Percentiles rank a stretch among this genome's conserved stretches.
Conservation (phyloP, 1,140 invertebrate genomes). For the Dendrolimus kikuchii region DNA sequence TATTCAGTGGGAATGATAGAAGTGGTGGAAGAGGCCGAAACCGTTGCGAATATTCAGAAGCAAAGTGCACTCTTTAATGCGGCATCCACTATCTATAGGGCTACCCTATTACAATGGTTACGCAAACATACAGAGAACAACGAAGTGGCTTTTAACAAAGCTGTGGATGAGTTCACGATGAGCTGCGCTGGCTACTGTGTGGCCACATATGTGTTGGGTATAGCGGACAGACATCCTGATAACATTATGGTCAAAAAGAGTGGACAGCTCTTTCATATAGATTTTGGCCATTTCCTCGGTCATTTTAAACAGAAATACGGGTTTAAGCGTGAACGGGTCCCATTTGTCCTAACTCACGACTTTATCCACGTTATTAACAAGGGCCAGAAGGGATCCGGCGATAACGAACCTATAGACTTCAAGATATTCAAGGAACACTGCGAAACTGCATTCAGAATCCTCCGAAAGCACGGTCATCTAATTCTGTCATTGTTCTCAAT, state of each 20-base stretch:
- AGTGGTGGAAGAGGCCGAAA: conserved; percentile 93
- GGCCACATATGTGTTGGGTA: conserved; percentile 97
- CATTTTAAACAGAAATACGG: conserved; percentile 99
- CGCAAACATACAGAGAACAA: conserved; percentile 84
- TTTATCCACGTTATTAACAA: conserved; percentile 98
- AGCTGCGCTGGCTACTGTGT: conserved; percentile 99
- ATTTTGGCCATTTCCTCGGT: conserved; percentile 99
- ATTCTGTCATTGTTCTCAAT: conserved; percentile 97
- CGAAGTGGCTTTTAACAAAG: conserved; percentile 84
- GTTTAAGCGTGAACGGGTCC: conserved; percentile 95
- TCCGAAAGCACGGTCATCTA: conserved; percentile 92
- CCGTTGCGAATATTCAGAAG: conserved; percentile 97
- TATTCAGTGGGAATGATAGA: conserved; percentile 94
- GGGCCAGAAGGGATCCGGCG: conserved; percentile 82
- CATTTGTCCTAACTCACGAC: conserved; percentile 98
- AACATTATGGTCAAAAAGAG: conserved; percentile 99
- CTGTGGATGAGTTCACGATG: conserved; percentile 95
- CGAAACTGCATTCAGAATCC: conserved; percentile 88
- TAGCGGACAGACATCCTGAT: conserved; percentile 97
- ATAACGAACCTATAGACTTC: conserved; percentile 90
- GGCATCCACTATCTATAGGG: conserved; percentile 89
- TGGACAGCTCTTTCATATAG: conserved; percentile 96
- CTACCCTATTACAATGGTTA: conserved; percentile 90
- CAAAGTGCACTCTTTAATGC: conserved; percentile 89
- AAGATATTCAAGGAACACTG: conserved; percentile 93